These are phyloP conservation scores for Chrysotoxum bicinctum DNA, from an alignment of 2,888 invertebrate genomes.

Conservation along the genomic window DNA sequence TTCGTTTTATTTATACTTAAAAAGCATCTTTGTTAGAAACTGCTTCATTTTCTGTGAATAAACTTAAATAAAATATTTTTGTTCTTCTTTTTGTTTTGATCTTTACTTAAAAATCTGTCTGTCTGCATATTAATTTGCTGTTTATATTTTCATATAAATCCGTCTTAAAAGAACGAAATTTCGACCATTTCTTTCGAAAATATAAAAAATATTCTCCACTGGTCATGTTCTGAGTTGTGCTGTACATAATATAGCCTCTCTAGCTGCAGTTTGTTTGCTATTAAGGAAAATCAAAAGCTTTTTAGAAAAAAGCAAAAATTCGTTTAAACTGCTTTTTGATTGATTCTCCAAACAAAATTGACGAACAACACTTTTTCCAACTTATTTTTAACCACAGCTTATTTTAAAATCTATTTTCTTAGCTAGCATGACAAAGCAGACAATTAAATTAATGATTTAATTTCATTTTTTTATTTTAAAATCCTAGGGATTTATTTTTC, in stretches of 20 bases:
- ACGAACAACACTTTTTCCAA: neutral
- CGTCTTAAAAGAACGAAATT: neutral
- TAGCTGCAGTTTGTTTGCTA: neutral
- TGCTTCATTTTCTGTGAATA: neutral
- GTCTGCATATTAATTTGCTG: neutral
- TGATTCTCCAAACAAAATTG: neutral
- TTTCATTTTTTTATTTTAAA: neutral
- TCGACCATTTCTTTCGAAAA: neutral
- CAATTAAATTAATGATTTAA: neutral
- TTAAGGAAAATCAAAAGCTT: neutral
- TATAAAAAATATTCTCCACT: neutral
- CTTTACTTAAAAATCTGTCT: neutral
- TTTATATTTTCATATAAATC: neutral
- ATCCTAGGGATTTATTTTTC: constrained; percentile 9
- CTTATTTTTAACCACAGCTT: constrained; percentile 34
- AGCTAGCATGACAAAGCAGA: neutral
- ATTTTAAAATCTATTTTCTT: neutral
- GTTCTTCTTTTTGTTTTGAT: neutral
- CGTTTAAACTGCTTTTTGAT: neutral
- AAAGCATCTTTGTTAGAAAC: neutral
- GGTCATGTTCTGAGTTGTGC: neutral
- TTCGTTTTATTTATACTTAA: neutral
- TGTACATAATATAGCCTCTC: neutral
- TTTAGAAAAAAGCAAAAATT: neutral
- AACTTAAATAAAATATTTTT: neutral